phyloP scores from a whole-genome alignment of 2,797 vertebrate species.

The Ptychadena robeensis region DNA sequence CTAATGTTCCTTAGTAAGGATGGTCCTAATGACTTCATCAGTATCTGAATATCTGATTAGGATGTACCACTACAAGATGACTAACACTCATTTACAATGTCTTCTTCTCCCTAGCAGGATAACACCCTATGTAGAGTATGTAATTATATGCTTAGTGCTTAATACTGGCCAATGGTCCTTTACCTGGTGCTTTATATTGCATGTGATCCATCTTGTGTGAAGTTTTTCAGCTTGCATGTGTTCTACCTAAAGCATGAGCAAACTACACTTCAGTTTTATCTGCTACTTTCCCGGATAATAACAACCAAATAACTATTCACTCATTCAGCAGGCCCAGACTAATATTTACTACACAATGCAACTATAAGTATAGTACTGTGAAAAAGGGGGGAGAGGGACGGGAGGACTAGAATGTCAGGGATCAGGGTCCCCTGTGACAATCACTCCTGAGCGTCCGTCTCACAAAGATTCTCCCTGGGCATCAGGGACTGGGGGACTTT shows the following conservation, averaged over 20 bases:
- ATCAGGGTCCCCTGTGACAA: too few relatives aligned
- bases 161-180: slow-evolving; percentile 15
- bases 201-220: slow-evolving; percentile 14
- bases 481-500: too few relatives aligned
- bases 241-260: slow-evolving; percentile 32
- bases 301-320: background rate
- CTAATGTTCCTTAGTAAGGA: background rate
- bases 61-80: background rate
- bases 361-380: background rate
- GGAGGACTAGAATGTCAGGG: too few relatives aligned
- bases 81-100: slow-evolving; percentile 32
- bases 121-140: slow-evolving; percentile 67
- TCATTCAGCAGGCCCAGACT: background rate
- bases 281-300: slow-evolving; percentile 8
- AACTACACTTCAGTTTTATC: background rate
- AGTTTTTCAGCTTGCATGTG: background rate
- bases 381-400: too few relatives aligned
- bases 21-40: background rate
- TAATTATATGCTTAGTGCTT: slow-evolving; percentile 63
- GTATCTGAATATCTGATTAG: background rate
- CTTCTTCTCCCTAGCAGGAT: slow-evolving; percentile 65
- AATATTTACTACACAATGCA: background rate
- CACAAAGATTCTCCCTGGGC: too few relatives aligned
- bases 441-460: too few relatives aligned
- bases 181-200: slow-evolving; percentile 29